A percentile compares a stretch with the other conserved stretches of the same genome.
phyloP scores from a whole-genome alignment of 2,113 vertebrate species.

The Ochotona princeps region DNA sequence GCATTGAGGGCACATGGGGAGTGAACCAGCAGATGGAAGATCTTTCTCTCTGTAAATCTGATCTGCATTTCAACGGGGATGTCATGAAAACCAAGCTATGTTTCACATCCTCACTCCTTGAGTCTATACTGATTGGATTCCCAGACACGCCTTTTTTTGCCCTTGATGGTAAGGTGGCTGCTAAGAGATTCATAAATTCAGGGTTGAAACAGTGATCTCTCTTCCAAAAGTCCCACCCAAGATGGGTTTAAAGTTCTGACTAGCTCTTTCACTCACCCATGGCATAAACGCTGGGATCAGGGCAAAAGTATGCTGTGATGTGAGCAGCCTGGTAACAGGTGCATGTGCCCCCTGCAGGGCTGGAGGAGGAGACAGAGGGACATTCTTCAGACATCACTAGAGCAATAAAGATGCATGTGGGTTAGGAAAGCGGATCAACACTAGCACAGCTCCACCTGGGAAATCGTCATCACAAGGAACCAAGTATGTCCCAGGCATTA shows the following conservation, averaged over 20 bases:
- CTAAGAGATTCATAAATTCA: neutral
- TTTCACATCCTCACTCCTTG: neutral
- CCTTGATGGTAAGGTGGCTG: neutral
- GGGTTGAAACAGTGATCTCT: neutral
- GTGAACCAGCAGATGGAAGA: no score
- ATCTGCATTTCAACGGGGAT: neutral
- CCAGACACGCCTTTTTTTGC: neutral
- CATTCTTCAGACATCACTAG: neutral
- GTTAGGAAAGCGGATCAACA: neutral
- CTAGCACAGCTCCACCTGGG: neutral
- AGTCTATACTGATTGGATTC: neutral
- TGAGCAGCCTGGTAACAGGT: fast-evolving
- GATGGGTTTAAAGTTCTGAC: neutral
- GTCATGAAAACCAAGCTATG: neutral
- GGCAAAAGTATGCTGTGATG: no score
- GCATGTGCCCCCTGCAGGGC: neutral
- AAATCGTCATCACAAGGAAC: neutral
- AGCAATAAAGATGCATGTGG: neutral
- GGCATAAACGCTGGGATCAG: neutral
- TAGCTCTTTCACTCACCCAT: neutral
- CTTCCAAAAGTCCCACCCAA: neutral
- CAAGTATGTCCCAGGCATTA: neutral
- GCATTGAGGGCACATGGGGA: no score
- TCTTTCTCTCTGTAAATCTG: no score
- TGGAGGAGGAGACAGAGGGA: neutral